A percentile compares a stretch with the other conserved stretches of the same genome.
These are phyloP conservation scores for Epinotia nisella DNA, from an alignment of 2,888 invertebrate genomes.

Conservation along the genomic window DNA sequence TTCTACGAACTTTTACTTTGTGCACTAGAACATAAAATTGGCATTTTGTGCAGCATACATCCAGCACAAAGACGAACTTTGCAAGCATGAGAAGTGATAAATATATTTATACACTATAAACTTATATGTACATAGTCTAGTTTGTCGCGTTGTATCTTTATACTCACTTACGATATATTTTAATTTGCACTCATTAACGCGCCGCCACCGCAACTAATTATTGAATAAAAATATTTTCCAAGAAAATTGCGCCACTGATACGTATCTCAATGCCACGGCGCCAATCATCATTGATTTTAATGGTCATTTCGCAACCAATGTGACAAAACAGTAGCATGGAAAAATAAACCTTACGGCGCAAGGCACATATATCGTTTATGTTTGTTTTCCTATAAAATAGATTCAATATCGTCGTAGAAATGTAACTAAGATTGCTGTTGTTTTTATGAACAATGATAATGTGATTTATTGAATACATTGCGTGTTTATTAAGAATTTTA, in stretches of 20 bases:
- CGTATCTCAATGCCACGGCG: conserved; percentile 21
- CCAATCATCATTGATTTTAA: not conserved
- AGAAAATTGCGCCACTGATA: conserved; percentile 8
- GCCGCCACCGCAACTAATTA: conserved; percentile 4
- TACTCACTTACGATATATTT: not conserved
- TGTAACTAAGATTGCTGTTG: not conserved
- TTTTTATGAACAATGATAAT: not conserved
- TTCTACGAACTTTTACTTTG: too few species aligned
- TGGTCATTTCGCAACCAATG: not conserved
- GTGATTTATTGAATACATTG: not conserved
- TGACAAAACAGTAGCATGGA: not conserved
- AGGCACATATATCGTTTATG: not conserved
- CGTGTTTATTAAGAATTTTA: not conserved
- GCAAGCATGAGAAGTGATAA: too few species aligned
- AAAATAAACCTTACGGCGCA: not conserved
- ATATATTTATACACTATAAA: too few species aligned
- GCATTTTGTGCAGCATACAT: too few species aligned
- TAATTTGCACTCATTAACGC: not conserved
- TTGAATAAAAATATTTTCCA: conserved; percentile 1
- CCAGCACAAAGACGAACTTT: too few species aligned
- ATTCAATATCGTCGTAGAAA: not conserved
- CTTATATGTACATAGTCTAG: too few species aligned
- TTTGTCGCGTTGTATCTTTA: not conserved
- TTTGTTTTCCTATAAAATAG: not conserved
- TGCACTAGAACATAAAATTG: too few species aligned